Evolutionary conservation across 2,797 vertebrate species (phyloP), one percentile per base, ranked within the genome.

Genomic region (Acestrorhynchus altus): DNA sequence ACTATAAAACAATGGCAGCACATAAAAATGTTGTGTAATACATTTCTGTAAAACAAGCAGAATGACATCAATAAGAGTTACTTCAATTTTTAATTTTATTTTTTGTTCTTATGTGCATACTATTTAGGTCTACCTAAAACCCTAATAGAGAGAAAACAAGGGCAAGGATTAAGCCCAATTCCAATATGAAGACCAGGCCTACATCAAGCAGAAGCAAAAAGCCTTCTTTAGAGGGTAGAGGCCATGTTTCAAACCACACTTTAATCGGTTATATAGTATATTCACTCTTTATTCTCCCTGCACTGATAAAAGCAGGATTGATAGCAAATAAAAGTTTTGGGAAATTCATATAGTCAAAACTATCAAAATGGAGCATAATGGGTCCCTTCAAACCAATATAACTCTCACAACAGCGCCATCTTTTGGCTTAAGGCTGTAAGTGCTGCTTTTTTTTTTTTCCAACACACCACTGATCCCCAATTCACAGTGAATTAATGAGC

Each of bases 401-500:
- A 40, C 16, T 24, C 40, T 46, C 46, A 71, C 66, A 11, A 76
- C 51, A 71, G 67, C 51, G 22, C 59, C 47, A 75, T 61, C 78
- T 72, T 26, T 22, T 76, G 78, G 73, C n/a, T 13, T 0, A 40
- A 2, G 39, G 40, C 13, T 16, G 72, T 65, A 28, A 47, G 15
- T 4, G 7, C 18, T 11, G 22, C 31, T 35, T 2, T 35, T 35
- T 35, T 35, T 35, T 35, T 35, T 6, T 35, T 35, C 2, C 31
- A 51, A 31, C 31, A 64, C 49, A 35, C 20, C 8, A 31, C 39
- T 18, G 42, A 57, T 47, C 59, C 66, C 16, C 35, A 64, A 71
- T 71, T 80, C 70, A 39, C 67, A 75, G 65, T 64, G 78, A 64
- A 51, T 76, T 80, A 80, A 80, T 71, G 67, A 76, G 28, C 47